phyloP scores from a whole-genome alignment of 2,888 invertebrate species.

The Chalcosyrphus nemorum region DNA sequence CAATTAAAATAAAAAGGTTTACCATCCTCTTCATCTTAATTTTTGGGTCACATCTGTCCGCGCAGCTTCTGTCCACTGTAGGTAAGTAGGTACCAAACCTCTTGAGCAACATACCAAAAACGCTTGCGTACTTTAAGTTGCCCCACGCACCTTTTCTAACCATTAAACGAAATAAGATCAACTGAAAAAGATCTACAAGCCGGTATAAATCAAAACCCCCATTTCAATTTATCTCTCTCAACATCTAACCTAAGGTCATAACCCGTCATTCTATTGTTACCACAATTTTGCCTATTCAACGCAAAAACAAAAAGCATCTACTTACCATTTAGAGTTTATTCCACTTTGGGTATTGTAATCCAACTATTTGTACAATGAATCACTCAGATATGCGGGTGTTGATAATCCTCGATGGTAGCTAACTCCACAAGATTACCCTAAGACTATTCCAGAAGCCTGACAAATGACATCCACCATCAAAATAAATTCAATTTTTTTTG shows the following conservation, averaged over 20 bases:
- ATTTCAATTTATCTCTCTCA: constrained; percentile 15
- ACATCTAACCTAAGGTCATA: constrained; percentile 52
- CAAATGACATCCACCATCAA: constrained; percentile 33
- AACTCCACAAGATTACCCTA: constrained; percentile 31
- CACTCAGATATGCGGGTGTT: constrained; percentile 41
- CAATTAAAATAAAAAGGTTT: constrained; percentile 13
- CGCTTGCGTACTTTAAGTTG: constrained; percentile 19
- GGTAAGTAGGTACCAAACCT: too few species aligned
- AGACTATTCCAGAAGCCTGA: constrained; percentile 51
- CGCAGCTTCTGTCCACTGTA: constrained; percentile 14
- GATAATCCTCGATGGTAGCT: constrained; percentile 44
- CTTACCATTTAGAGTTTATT: constrained; percentile 53
- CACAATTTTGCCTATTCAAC: constrained; percentile 30
- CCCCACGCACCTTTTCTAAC: constrained; percentile 43
- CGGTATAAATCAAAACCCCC: constrained; percentile 47
- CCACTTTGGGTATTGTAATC: constrained; percentile 39
- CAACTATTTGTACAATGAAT: constrained; percentile 61
- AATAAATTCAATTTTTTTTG: too few species aligned
- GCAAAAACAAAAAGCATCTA: constrained; percentile 11
- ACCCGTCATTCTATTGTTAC: constrained; percentile 52
- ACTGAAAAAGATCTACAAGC: constrained; percentile 7
- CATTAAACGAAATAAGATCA: constrained; percentile 25
- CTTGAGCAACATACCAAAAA: neutral
- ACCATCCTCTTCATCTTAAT: neutral
- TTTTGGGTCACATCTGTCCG: constrained; percentile 27